Base-by-base conservation (phyloP, 1,140 invertebrate genomes). In the Aricia agestis region DNA sequence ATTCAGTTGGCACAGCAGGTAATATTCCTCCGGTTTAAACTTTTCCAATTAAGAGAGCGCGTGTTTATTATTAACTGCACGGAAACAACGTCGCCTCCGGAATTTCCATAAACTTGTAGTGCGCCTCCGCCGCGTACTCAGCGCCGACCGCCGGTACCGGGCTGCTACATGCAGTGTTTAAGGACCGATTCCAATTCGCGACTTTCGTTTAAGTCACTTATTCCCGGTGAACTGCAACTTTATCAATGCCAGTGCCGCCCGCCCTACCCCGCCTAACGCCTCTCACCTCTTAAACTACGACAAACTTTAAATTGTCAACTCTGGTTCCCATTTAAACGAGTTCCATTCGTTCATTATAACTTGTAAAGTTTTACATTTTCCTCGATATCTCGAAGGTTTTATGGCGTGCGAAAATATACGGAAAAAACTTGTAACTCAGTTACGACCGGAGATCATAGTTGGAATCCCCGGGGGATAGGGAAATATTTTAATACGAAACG, bases 231-330 rank as follows among this genome's bases (percentile, higher is more conserved):
- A 74, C 71, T 79, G 78, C 76, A 86, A 85, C 81, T 87, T 83
- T 84, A 87, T 82, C 82, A 84, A 79, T 81, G 83, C 75, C 75
- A 75, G 74, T 68, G 74, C 73, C 72, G 65, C 66, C 69, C 67
- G 42, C 76, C 72, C 75, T 17, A 71, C 52, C 75, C 71, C 72
- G 61, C 72, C 67, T 71, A 67, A 75, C 77, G 76, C 82, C 82
- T 84, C 85, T 85, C 83, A 84, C 82, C 85, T 86, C 79, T 71
- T 70, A 74, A 76, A 74, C 74, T 76, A 15, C 10, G 45, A 80
- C 82, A 67, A 87, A 90, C 80, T 90, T 90, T 90, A 88, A 87
- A 88, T 88, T 87, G 86, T 87, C 84, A 86, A 87, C 85, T 87
- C 83, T 79, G 75, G 76, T 81, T 79, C 74, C 79, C 79, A 83